phyloP scores from a whole-genome alignment of 2,797 vertebrate species.

The Urosaurus nigricauda region DNA sequence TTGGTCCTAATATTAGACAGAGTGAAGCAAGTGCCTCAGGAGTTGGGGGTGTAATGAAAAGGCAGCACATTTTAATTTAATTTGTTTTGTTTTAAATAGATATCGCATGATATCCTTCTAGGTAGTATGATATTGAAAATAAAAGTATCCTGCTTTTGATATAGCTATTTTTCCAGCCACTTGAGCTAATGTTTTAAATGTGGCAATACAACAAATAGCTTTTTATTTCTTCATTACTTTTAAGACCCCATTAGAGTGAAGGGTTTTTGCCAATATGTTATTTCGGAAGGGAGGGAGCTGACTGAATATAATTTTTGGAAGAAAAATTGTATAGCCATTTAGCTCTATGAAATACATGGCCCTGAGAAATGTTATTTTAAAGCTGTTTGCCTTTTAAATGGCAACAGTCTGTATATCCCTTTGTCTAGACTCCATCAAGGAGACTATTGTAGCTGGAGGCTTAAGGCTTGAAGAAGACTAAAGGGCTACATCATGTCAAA shows the following conservation, averaged over 20 bases:
- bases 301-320: slow-evolving; percentile 72
- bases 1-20: not conserved
- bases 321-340: slow-evolving; percentile 67
- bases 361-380: slow-evolving; percentile 78
- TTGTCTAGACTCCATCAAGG: slow-evolving; percentile 81
- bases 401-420: slow-evolving; percentile 76
- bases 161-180: not conserved
- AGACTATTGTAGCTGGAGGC: slow-evolving; percentile 81
- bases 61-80: not conserved
- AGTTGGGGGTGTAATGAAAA: not conserved
- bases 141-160: slow-evolving; percentile 8
- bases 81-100: not conserved
- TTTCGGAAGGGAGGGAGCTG: slow-evolving; percentile 51
- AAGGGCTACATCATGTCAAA: slow-evolving; percentile 82
- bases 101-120: slow-evolving; percentile 1
- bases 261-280: slow-evolving; percentile 57
- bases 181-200: slow-evolving; percentile 48
- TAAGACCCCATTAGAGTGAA: slow-evolving; percentile 56
- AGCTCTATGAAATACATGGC: slow-evolving; percentile 68
- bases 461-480: slow-evolving; percentile 76
- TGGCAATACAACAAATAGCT: slow-evolving; percentile 64
- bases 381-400: slow-evolving; percentile 81
- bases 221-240: slow-evolving; percentile 61
- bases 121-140: slow-evolving; percentile 37
- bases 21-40: not conserved